Evolutionary conservation across 2,888 invertebrate genomes (phyloP).

Genomic region (Girardia tigrina): DNA sequence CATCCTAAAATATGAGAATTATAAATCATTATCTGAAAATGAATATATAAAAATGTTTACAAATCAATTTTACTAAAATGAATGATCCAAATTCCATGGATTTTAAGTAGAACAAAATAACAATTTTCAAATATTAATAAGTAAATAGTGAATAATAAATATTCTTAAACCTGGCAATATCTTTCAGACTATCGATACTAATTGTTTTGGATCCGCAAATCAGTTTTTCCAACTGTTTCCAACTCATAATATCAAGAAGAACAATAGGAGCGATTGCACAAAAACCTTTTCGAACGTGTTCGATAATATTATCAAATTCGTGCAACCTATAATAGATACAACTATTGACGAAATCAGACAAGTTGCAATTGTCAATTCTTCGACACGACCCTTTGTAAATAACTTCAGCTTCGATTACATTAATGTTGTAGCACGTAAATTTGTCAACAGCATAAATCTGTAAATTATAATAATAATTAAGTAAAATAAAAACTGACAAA

Average conservation of each 20-base stretch:
- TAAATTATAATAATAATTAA: too few species aligned
- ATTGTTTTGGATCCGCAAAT: conserved; percentile 59
- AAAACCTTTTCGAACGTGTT: conserved; percentile 58
- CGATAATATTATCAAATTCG: conserved; percentile 58
- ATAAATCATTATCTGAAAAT: too few species aligned
- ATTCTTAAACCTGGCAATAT: conserved; percentile 5
- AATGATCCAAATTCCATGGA: too few species aligned
- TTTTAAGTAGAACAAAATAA: too few species aligned
- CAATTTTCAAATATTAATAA: too few species aligned
- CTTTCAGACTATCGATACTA: conserved; percentile 51
- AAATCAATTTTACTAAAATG: too few species aligned
- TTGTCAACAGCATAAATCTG: neutral
- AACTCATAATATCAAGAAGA: conserved; percentile 56
- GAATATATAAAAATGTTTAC: too few species aligned
- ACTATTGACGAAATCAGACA: conserved; percentile 56
- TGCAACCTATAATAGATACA: conserved; percentile 56
- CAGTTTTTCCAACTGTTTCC: conserved; percentile 56
- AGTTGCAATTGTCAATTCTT: conserved; percentile 50
- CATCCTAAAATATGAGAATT: too few species aligned
- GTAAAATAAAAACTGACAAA: too few species aligned
- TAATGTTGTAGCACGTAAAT: neutral
- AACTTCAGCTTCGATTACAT: neutral
- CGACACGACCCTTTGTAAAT: neutral
- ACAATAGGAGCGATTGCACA: conserved; percentile 59
- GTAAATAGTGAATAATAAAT: too few species aligned